Conservation (phyloP, 2,888 invertebrate species). For the Chrysolina haemoptera region DNA sequence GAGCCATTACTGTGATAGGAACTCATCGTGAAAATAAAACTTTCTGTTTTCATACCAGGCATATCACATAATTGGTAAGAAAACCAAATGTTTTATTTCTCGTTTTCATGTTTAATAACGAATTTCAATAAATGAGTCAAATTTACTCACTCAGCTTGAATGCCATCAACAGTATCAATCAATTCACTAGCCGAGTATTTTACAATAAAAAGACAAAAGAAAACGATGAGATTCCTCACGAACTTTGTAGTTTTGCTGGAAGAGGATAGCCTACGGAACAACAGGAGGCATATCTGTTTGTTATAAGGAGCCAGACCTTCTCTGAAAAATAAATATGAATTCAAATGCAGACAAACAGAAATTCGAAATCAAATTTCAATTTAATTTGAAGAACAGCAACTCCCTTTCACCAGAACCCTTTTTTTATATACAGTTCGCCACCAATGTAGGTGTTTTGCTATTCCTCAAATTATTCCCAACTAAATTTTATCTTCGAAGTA, state of each 20-base stretch:
- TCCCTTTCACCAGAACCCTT: too few relatives aligned
- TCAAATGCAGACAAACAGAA: neutral
- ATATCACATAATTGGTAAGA: too few relatives aligned
- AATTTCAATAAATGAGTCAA: conserved; percentile 29
- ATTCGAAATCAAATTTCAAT: too few relatives aligned
- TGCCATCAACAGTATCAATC: conserved; percentile 85
- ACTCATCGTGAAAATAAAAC: too few relatives aligned
- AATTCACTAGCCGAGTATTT: conserved; percentile 84
- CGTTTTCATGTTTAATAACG: neutral
- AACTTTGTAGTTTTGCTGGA: conserved; percentile 97
- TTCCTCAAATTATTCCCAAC: too few relatives aligned
- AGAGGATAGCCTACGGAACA: conserved; percentile 94
- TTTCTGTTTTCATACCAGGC: too few relatives aligned
- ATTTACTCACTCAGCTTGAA: conserved; percentile 83
- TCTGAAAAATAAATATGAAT: conserved; percentile 69
- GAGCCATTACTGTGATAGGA: too few relatives aligned
- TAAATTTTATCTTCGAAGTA: neutral
- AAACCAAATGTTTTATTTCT: too few relatives aligned
- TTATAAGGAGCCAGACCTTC: conserved; percentile 82
- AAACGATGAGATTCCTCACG: conserved; percentile 90
- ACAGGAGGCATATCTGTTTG: conserved; percentile 89
- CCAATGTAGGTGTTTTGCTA: too few relatives aligned
- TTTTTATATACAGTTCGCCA: too few relatives aligned
- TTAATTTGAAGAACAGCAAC: too few relatives aligned
- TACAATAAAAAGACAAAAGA: conserved; percentile 89